Evolutionary conservation across 2,888 invertebrate species (phyloP).

Genomic region (Cephus nigrinus): DNA sequence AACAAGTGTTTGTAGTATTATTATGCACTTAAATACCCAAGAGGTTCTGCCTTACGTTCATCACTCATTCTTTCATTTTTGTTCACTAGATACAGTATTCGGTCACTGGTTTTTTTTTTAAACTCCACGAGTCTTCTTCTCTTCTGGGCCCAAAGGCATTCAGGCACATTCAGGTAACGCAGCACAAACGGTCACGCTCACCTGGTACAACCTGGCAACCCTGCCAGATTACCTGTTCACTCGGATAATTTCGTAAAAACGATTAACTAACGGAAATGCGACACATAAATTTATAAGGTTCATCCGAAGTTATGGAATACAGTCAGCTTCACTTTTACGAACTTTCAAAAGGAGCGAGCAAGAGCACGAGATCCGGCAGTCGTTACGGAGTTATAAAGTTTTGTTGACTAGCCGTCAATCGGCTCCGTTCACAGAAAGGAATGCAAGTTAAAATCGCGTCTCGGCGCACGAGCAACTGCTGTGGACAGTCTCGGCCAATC

Average conservation of each 20-base stretch:
- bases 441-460: slow-evolving; percentile 46
- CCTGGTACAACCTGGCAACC: slow-evolving; percentile 40
- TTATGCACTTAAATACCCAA: not conserved
- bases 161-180: slow-evolving; percentile 21
- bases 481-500: not conserved
- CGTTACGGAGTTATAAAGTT: not conserved
- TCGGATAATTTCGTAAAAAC: not conserved
- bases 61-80: not conserved
- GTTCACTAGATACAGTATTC: not conserved
- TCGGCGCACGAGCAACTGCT: slow-evolving; percentile 23
- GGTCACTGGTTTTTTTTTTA: not conserved
- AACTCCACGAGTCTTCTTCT: not conserved
- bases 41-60: not conserved
- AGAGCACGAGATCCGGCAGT: not conserved
- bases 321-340: not conserved
- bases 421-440: slow-evolving; percentile 38
- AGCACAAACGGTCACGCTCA: slow-evolving; percentile 41
- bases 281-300: not conserved
- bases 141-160: not conserved
- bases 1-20: not conserved
- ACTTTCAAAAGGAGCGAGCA: not conserved
- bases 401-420: slow-evolving; percentile 28
- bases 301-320: not conserved
- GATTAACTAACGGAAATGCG: not conserved
- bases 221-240: slow-evolving; percentile 21